These are phyloP conservation scores for Seriola quinqueradiata DNA, from an alignment of 2,113 vertebrate genomes.

Conservation along the genomic window DNA sequence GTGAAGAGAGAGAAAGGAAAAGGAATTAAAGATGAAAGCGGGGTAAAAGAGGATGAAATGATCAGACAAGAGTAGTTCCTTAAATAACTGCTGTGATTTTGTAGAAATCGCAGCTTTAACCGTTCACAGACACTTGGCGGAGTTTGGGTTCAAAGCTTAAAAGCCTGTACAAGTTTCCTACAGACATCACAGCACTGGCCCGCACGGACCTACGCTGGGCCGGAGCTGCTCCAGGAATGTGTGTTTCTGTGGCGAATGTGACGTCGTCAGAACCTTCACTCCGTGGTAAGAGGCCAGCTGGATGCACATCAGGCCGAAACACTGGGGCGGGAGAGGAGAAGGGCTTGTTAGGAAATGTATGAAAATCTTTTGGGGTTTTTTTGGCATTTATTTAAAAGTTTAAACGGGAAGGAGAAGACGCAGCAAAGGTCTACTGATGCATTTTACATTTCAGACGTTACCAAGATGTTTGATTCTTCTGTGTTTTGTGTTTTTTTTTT, in stretches of 20 bases:
- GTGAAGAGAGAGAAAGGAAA: not conserved
- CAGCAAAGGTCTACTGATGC: not conserved
- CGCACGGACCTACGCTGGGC: slow-evolving; percentile 84
- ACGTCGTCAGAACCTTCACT: slow-evolving; percentile 92
- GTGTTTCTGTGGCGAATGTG: slow-evolving; percentile 87
- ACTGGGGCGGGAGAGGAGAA: slow-evolving; percentile 69
- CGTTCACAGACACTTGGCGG: not conserved
- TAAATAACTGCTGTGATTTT: not conserved
- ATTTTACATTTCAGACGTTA: not conserved
- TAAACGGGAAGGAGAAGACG: not conserved
- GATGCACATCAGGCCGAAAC: slow-evolving; percentile 91
- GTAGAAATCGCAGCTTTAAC: not conserved
- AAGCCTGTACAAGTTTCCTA: not conserved
- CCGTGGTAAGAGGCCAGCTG: slow-evolving; percentile 94
- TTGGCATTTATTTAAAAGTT: not conserved
- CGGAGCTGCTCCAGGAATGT: slow-evolving; percentile 90
- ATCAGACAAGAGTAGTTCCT: not conserved
- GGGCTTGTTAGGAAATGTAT: not conserved
- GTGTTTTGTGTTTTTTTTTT: not conserved
- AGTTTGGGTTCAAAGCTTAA: not conserved
- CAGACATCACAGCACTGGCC: not conserved
- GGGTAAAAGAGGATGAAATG: not conserved
- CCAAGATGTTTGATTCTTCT: too few relatives aligned
- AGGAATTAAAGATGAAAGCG: not conserved
- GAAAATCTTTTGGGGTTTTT: not conserved